phyloP scores from a whole-genome alignment of 2,797 vertebrate genomes.

The Cossypha polioptera region DNA sequence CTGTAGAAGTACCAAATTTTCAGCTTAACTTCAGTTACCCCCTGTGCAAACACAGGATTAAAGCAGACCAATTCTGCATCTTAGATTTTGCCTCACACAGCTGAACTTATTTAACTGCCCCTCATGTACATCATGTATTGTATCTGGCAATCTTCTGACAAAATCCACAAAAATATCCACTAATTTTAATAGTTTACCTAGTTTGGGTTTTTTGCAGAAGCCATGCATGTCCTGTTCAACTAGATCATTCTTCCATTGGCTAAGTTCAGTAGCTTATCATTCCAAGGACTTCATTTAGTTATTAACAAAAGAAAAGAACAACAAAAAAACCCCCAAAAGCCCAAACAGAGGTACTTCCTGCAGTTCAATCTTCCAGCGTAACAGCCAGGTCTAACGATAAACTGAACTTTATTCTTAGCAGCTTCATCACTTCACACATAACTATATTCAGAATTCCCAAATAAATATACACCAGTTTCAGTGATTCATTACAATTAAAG shows the following conservation, averaged over 20 bases:
- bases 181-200: neutral
- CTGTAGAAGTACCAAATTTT: neutral
- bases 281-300: neutral
- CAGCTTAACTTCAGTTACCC: neutral
- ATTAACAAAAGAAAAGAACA: neutral
- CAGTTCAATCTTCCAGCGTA: neutral
- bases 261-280: neutral
- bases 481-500: neutral
- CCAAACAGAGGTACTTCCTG: neutral
- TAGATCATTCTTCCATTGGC: neutral
- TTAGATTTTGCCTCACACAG: neutral
- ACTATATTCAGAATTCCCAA: neutral
- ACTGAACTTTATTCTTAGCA: neutral
- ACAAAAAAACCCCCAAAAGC: neutral
- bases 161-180: neutral
- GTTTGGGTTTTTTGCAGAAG: neutral
- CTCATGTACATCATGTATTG: neutral
- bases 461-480: neutral
- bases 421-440: slow-evolving; percentile 2
- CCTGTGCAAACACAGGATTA: neutral
- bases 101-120: neutral
- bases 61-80: neutral
- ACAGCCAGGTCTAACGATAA: neutral
- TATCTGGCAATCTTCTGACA: neutral
- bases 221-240: neutral